Evolutionary conservation across 1,140 invertebrate genomes (phyloP).

Genomic region (Zophobas atratus): DNA sequence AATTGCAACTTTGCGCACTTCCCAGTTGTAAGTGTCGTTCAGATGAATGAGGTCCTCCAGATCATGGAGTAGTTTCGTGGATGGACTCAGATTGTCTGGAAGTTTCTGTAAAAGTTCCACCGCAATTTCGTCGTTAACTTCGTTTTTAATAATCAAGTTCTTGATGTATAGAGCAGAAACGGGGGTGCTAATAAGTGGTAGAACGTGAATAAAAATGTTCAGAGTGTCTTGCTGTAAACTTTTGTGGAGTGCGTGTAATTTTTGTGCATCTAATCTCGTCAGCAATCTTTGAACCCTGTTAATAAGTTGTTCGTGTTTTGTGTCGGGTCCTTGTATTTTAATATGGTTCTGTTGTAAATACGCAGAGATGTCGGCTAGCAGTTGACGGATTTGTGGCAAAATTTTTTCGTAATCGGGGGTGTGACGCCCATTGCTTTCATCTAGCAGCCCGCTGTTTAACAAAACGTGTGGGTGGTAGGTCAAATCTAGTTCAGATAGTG

Average conservation of each 20-base stretch:
- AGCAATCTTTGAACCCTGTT: conserved; percentile 61
- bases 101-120: conserved; percentile 65
- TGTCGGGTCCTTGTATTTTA: conserved; percentile 61
- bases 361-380: conserved; percentile 63
- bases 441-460: conserved; percentile 52
- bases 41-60: conserved; percentile 65
- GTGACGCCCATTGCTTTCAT: conserved; percentile 65
- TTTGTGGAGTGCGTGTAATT: conserved; percentile 53
- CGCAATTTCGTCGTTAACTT: conserved; percentile 58
- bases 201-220: conserved; percentile 64
- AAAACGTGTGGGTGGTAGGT: conserved; percentile 58
- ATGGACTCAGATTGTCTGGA: conserved; percentile 64
- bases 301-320: conserved; percentile 65
- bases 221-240: conserved; percentile 53
- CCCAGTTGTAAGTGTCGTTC: conserved; percentile 44
- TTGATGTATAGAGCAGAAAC: conserved; percentile 64
- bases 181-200: conserved; percentile 68
- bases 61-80: conserved; percentile 63
- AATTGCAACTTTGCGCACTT: conserved; percentile 64
- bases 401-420: conserved; percentile 58
- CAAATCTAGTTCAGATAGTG: conserved; percentile 58
- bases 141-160: conserved; percentile 63
- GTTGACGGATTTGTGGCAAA: conserved; percentile 62
- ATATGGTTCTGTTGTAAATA: conserved; percentile 68
- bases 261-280: conserved; percentile 59